These are phyloP conservation scores for Agrochola lota DNA, from an alignment of 2,888 invertebrate species.

Conservation along the genomic window DNA sequence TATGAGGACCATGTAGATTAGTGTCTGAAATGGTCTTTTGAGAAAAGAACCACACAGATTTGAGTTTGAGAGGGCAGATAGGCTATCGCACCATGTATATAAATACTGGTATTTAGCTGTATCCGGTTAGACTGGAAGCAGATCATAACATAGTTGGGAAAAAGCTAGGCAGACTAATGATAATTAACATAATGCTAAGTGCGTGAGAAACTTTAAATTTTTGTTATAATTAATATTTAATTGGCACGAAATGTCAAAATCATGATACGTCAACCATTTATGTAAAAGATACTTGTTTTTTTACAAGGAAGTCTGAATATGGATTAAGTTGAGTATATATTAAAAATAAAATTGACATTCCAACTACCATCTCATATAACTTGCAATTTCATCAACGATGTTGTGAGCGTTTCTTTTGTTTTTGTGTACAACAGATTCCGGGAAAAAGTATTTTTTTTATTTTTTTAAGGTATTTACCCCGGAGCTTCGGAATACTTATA, in stretches of 20 bases:
- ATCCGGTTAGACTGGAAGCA: no score
- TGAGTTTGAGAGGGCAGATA: no score
- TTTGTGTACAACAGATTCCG: neutral
- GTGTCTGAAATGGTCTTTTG: no score
- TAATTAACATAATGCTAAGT: no score
- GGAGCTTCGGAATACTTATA: neutral
- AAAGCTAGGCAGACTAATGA: no score
- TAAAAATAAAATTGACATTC: constrained; percentile 23
- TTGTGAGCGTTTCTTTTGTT: constrained; percentile 10
- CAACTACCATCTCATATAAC: constrained; percentile 6
- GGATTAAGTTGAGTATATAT: neutral
- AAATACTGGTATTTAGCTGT: no score
- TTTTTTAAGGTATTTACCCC: neutral
- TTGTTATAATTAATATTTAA: neutral
- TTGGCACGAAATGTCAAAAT: neutral
- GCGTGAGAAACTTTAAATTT: neutral
- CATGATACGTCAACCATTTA: neutral
- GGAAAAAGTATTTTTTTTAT: neutral
- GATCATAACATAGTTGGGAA: no score
- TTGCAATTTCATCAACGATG: constrained; percentile 23
- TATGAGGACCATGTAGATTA: no score
- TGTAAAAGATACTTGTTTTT: constrained; percentile 1
- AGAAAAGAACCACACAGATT: no score
- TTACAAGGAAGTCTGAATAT: neutral
- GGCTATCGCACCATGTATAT: no score